phyloP scores from a whole-genome alignment of 2,888 invertebrate genomes.

The Napeogenes inachia region DNA sequence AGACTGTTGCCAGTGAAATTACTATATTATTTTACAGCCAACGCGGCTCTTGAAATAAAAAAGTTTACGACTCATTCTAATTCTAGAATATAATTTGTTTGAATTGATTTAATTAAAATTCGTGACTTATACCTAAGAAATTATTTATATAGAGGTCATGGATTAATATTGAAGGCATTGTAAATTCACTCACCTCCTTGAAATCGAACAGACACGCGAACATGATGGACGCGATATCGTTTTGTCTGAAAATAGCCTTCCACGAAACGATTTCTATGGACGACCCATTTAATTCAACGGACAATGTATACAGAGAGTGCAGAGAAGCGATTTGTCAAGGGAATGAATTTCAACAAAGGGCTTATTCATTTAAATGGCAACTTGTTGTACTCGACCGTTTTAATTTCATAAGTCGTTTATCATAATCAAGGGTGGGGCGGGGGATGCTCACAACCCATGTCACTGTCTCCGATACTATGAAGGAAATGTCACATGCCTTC shows the following conservation, averaged over 20 bases:
- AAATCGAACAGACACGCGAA: constrained; percentile 54
- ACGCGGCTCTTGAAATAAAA: constrained; percentile 24
- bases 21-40: constrained; percentile 32
- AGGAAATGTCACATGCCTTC: constrained; percentile 70
- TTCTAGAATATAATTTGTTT: too few relatives aligned
- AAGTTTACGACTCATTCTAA: constrained; percentile 9
- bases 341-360: constrained; percentile 74
- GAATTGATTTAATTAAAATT: constrained; percentile 6
- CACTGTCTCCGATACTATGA: constrained; percentile 63
- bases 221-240: constrained; percentile 65
- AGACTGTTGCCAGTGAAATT: constrained; percentile 39
- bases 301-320: constrained; percentile 64
- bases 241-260: constrained; percentile 66
- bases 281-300: constrained; percentile 69
- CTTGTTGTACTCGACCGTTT: constrained; percentile 74
- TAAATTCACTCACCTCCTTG: constrained; percentile 59
- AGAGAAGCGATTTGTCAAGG: constrained; percentile 73
- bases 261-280: constrained; percentile 64
- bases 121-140: background rate
- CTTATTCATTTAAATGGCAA: constrained; percentile 73
- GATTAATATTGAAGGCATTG: constrained; percentile 47
- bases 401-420: constrained; percentile 78
- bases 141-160: constrained; percentile 15
- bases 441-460: constrained; percentile 60
- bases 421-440: constrained; percentile 65